A percentile compares a stretch with the other conserved stretches of the same genome.
phyloP scores from a whole-genome alignment of 1,140 invertebrate species.

The Cyclargus thomasi region DNA sequence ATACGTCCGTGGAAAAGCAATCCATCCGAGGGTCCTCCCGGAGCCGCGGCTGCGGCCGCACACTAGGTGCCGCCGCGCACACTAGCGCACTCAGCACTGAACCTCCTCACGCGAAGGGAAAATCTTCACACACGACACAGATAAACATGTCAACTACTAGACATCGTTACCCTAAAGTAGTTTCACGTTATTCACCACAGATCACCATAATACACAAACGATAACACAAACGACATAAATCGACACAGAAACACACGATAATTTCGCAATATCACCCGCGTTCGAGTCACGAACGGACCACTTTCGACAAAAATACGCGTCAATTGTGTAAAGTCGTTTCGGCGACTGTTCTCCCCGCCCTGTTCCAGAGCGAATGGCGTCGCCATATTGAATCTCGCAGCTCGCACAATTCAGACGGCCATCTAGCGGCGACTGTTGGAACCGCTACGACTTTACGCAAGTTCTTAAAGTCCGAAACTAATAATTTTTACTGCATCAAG shows the following conservation, averaged over 20 bases:
- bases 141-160: constrained; percentile 75
- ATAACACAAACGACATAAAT: constrained; percentile 65
- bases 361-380: constrained; percentile 69
- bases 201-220: constrained; percentile 61
- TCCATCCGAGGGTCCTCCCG: constrained; percentile 68
- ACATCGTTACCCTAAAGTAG: constrained; percentile 73
- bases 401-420: constrained; percentile 43
- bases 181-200: constrained; percentile 69
- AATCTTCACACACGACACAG: constrained; percentile 75
- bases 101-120: constrained; percentile 73
- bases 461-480: not conserved
- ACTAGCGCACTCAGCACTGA: constrained; percentile 55
- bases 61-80: constrained; percentile 56
- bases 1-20: constrained; percentile 71
- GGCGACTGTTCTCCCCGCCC: constrained; percentile 71
- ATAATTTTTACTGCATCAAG: not conserved
- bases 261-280: constrained; percentile 68
- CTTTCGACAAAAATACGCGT: constrained; percentile 67
- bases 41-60: constrained; percentile 55
- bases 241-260: constrained; percentile 65
- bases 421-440: constrained; percentile 48
- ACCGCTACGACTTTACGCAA: constrained; percentile 16
- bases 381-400: constrained; percentile 71
- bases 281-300: constrained; percentile 60
- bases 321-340: constrained; percentile 65